Conservation (phyloP, 2,113 vertebrate species). For the Xiphorhynchus elegans region DNA sequence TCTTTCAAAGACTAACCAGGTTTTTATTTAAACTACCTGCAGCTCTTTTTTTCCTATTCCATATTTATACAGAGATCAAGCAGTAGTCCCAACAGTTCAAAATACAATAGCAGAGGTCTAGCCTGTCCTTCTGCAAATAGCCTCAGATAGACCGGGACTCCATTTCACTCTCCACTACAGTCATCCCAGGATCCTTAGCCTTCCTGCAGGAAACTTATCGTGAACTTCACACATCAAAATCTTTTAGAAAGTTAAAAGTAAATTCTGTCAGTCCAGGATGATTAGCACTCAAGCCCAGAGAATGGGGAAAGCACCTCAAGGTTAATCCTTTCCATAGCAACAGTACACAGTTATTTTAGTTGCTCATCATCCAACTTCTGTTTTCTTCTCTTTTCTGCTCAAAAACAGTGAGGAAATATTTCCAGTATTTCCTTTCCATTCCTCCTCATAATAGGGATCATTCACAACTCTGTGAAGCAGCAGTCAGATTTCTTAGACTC, state of each 20-base stretch:
- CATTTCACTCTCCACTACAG: not conserved
- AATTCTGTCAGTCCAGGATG: not conserved
- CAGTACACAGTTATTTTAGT: not conserved
- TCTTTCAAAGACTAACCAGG: not conserved
- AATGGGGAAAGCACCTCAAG: not conserved
- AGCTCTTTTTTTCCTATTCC: not conserved
- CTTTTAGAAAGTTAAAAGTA: not conserved
- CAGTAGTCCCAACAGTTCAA: not conserved
- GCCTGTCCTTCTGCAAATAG: not conserved
- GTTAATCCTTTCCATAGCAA: not conserved
- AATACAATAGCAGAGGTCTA: not conserved
- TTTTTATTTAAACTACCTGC: not conserved
- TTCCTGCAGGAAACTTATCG: not conserved
- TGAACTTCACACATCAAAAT: not conserved
- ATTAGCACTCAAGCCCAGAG: not conserved
- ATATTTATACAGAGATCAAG: not conserved
- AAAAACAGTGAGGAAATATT: not conserved
- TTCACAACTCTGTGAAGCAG: not conserved
- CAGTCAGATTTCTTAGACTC: not conserved
- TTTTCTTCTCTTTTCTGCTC: not conserved
- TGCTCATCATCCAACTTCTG: not conserved
- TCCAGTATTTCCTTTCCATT: not conserved
- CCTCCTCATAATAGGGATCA: not conserved
- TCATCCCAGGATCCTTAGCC: not conserved
- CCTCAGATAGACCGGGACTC: not conserved